phyloP scores from a whole-genome alignment of 2,797 vertebrate genomes.

The Oophaga sylvatica region DNA sequence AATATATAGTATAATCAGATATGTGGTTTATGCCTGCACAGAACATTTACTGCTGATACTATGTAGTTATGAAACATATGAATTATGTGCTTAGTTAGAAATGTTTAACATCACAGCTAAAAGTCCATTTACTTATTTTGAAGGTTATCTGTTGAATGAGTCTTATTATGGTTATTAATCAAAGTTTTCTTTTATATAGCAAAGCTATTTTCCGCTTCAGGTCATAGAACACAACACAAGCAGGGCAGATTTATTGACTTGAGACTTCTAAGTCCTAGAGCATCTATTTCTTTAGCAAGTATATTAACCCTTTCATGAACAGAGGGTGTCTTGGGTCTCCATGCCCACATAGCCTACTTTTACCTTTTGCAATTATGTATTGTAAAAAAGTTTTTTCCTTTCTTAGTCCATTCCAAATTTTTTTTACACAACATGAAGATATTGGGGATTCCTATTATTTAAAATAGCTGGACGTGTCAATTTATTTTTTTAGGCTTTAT shows the following conservation, averaged over 20 bases:
- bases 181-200: constrained; percentile 8
- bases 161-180: constrained; percentile 26
- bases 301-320: not conserved
- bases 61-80: too few species aligned
- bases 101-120: constrained; percentile 18
- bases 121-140: constrained; percentile 1
- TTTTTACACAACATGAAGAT: too few species aligned
- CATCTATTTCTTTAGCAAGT: not conserved
- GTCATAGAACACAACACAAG: constrained; percentile 22
- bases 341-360: not conserved
- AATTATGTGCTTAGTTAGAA: not conserved
- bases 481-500: too few species aligned
- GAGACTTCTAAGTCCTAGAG: not conserved
- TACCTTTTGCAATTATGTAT: not conserved
- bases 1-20: too few species aligned
- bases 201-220: constrained; percentile 10
- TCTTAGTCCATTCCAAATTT: not conserved
- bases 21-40: too few species aligned
- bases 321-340: not conserved
- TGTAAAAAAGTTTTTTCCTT: not conserved
- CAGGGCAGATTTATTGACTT: constrained; percentile 15
- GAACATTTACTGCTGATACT: not conserved
- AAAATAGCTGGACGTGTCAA: too few species aligned
- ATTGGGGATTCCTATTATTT: too few species aligned
- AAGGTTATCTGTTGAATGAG: constrained; percentile 16